phyloP scores from a whole-genome alignment of 2,888 invertebrate genomes.

The Spilosoma lubricipeda region DNA sequence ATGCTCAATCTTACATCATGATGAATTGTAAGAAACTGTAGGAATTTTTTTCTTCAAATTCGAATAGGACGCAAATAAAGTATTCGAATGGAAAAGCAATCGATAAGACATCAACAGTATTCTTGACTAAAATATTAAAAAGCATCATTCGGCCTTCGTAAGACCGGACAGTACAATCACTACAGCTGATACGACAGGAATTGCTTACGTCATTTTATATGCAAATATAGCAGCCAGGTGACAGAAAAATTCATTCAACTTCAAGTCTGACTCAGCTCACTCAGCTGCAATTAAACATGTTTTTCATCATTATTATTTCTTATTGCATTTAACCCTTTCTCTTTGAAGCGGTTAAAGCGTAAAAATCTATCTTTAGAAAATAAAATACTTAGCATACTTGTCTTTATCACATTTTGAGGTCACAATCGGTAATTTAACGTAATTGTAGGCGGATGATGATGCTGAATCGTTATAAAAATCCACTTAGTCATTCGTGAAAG shows the following conservation, averaged over 20 bases:
- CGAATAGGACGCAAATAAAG: neutral
- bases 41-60: neutral
- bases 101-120: constrained; percentile 17
- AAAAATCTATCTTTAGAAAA: constrained; percentile 15
- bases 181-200: constrained; percentile 54
- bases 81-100: neutral
- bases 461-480: constrained; percentile 26
- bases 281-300: constrained; percentile 23
- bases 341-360: neutral
- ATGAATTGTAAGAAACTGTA: neutral
- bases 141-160: constrained; percentile 52
- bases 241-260: constrained; percentile 51
- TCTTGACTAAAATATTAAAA: constrained; percentile 33
- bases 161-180: constrained; percentile 57
- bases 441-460: constrained; percentile 35
- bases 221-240: constrained; percentile 47
- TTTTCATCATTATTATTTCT: constrained; percentile 15
- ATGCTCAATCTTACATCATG: neutral
- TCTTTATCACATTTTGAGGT: constrained; percentile 29
- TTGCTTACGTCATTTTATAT: constrained; percentile 54
- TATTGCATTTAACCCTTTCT: neutral
- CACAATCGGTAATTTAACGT: constrained; percentile 33
- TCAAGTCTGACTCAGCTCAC: constrained; percentile 44
- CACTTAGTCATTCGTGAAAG: constrained; percentile 50
- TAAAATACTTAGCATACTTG: constrained; percentile 1